Evolutionary conservation across 1,140 invertebrate species (phyloP).

Genomic region (Aricia agestis): DNA sequence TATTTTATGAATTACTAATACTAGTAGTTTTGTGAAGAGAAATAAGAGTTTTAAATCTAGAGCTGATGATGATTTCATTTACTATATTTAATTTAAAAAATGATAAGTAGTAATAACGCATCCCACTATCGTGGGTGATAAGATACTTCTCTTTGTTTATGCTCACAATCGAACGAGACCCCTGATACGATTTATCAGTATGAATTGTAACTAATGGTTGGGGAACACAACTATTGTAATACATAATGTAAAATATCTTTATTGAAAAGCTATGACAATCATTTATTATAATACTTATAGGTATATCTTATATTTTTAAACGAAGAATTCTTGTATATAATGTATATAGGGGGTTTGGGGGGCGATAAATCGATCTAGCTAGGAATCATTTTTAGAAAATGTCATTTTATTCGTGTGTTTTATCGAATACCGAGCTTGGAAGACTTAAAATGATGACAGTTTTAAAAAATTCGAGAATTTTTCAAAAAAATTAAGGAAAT

Average conservation of each 20-base stretch:
- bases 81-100: slow-evolving; percentile 9
- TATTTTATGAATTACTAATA: no score
- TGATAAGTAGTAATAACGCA: slow-evolving; percentile 12
- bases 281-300: no score
- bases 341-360: no score
- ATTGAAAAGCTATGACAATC: not conserved
- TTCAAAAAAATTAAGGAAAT: no score
- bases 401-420: no score
- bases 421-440: no score
- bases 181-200: slow-evolving; percentile 4
- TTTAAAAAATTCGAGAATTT: no score
- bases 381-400: no score
- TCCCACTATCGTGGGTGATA: slow-evolving; percentile 5
- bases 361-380: no score
- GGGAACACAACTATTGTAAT: not conserved
- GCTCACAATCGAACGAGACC: slow-evolving; percentile 7
- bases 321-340: no score
- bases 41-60: not conserved
- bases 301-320: no score
- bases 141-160: slow-evolving; percentile 18
- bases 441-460: no score
- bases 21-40: not conserved
- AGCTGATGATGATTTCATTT: slow-evolving; percentile 5
- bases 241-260: not conserved
- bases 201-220: slow-evolving; percentile 12